Base-by-base conservation (phyloP, 1,140 invertebrate genomes). In the Leptinotarsa lineolata region DNA sequence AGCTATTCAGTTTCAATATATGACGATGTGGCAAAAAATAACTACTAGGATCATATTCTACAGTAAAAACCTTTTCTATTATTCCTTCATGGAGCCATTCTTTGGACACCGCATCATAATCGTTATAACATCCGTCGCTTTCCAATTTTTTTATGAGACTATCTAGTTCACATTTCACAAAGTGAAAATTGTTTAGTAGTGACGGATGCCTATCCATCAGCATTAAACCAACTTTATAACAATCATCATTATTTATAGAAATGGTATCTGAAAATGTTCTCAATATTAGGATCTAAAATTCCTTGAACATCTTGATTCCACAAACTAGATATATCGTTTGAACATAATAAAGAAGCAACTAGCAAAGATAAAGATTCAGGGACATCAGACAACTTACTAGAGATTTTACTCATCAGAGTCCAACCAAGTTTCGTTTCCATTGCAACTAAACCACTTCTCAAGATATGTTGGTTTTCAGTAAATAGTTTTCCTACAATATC, bases 61-160 rank as follows among this genome's bases (percentile, higher is more conserved):
- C 30, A 21, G 3, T 21, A 59, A 1, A 20, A 64, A 64, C 22
- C 61, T 24, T 15, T 68, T 81, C 78, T 58, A 79, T 80, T 16
- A 80, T 77, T 6, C 74, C 74, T 46, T 79, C 75, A 4, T 58
- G 12, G 11, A 72, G 6, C 78, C 78, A 81, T 67, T 77, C 77
- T 39, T 72, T 39, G 48, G 77, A 75, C 39, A 78, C 73, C 16
- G 54, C 18, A 45, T 60, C 72, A 70, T 75, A 77, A 16, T 18
- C 44, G 45, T 73, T 63, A 54, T 54, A 16, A 12, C 70, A 54
- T 15, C 64, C 21, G 5, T 67, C 24, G 11, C 46, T 69, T 68
- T 76, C 24, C 20, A 72, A 69, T 64, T 76, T 48, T 48, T 48
- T 48, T 11, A 48, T 48, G 13, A 48, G 16, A 48, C 2, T n/a